Evolutionary conservation across 2,888 invertebrate species (phyloP), one percentile per base, ranked within the genome.

Genomic region (Drepana falcataria): DNA sequence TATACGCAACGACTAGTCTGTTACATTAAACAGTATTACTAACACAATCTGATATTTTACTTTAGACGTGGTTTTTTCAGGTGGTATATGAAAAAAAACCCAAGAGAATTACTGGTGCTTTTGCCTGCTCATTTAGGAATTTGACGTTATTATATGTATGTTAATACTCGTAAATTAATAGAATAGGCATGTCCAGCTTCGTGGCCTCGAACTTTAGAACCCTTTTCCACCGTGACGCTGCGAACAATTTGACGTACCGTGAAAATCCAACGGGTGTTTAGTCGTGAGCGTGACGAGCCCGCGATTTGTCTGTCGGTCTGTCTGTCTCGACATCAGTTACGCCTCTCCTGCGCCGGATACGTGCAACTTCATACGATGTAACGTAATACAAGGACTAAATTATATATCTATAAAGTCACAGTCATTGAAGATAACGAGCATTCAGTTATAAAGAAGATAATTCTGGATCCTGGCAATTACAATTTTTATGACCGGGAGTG

Each of bases 361-460:
- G 66, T 63, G 69, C 65, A 56, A 59, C 61, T 63, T 61, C 56
- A 47, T 44, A 41, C n/a, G 37, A 37, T 21, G 9, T 47, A 48
- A 34, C 35, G 47, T 48, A 52, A 21, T 49, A 21, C 34, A 41
- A 51, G 37, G 40, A 51, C 34, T 51, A 48, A 35, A 35, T 48
- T n/a, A 35, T 35, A 4, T 21, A 21, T 21, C 21, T 21, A 58
- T 59, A 64, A 54, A 65, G 64, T 21, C 70, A 51, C 48, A 71
- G 75, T 81, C 79, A 81, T 70, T 60, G 64, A 61, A 67, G 71
- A 71, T 80, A 80, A 81, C 68, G 69, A 81, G 73, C 58, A 64
- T 59, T 48, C 48, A 47, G 59, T 66, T 66, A 74, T 77, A 75
- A 70, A 58, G 70, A 59, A 70, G 68, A 75, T 75, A 71, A 77